Conservation (phyloP, 1,140 invertebrate genomes). For the Formica selysi region DNA sequence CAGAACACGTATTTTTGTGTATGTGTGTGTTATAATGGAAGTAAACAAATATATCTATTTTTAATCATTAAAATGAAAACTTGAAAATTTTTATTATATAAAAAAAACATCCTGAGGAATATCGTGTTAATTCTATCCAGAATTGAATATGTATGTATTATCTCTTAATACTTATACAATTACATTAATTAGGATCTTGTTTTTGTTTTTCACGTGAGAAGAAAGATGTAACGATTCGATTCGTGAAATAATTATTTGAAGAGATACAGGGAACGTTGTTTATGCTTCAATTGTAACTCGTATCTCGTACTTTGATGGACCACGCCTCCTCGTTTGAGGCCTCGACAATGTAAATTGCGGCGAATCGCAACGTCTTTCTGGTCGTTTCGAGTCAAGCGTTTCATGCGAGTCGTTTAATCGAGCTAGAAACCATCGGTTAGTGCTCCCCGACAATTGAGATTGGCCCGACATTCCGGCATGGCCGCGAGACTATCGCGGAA, state of each 20-base stretch:
- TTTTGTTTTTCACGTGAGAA: background rate
- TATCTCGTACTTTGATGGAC: constrained; percentile 62
- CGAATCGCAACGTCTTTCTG: constrained; percentile 18
- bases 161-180: too few relatives aligned
- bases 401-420: constrained; percentile 1
- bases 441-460: constrained; percentile 26
- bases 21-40: background rate
- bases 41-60: background rate
- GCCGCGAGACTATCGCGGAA: constrained; percentile 2
- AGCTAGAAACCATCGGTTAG: constrained; percentile 24
- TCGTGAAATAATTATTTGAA: background rate
- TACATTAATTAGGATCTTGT: too few relatives aligned
- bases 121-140: background rate
- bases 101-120: background rate
- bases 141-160: background rate
- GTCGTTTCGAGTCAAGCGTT: constrained; percentile 8
- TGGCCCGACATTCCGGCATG: constrained; percentile 32
- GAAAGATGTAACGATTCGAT: background rate
- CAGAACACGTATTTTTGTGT: background rate
- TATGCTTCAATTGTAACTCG: background rate
- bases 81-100: background rate
- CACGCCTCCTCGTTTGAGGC: constrained; percentile 43
- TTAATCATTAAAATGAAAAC: background rate
- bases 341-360: constrained; percentile 48
- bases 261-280: background rate